Conservation (phyloP, 2,797 vertebrate genomes). For the Microctenopoma lineatum region DNA sequence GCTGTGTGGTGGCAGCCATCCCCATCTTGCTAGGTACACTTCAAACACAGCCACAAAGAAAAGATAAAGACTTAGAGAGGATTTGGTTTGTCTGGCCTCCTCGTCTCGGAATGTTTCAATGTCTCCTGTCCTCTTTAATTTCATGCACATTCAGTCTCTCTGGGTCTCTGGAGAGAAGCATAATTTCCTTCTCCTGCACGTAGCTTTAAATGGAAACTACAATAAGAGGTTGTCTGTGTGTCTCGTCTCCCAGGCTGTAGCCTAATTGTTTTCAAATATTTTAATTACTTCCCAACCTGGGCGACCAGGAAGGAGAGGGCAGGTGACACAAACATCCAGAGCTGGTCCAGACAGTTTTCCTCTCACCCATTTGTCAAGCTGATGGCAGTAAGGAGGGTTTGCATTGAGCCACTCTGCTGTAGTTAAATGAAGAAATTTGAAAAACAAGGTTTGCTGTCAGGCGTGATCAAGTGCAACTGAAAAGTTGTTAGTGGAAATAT, state of each 20-base stretch:
- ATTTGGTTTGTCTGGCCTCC: slow-evolving; percentile 69
- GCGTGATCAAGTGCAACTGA: slow-evolving; percentile 18
- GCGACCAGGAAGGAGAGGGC: slow-evolving; percentile 29
- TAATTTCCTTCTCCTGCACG: slow-evolving; percentile 67
- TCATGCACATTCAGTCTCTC: slow-evolving; percentile 59
- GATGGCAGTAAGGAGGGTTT: slow-evolving; percentile 41
- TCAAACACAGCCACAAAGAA: slow-evolving; percentile 36
- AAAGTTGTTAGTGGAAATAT: slow-evolving; percentile 52
- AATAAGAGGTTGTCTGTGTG: slow-evolving; percentile 47
- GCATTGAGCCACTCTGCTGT: slow-evolving; percentile 33
- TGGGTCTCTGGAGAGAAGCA: slow-evolving; percentile 59
- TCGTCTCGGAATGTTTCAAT: slow-evolving; percentile 69
- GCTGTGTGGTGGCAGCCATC: slow-evolving; percentile 75
- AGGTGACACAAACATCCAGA: slow-evolving; percentile 43
- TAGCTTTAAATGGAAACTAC: slow-evolving; percentile 75
- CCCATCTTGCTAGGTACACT: slow-evolving; percentile 80
- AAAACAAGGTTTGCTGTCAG: slow-evolving; percentile 54
- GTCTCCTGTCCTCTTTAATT: slow-evolving; percentile 75
- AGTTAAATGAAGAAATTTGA: slow-evolving; percentile 59
- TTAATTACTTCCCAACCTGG: slow-evolving; percentile 53
- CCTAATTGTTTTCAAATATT: slow-evolving; percentile 69
- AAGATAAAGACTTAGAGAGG: slow-evolving; percentile 66
- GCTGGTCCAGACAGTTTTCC: slow-evolving; percentile 31
- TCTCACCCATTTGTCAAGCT: slow-evolving; percentile 35
- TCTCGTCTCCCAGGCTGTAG: slow-evolving; percentile 61